Evolutionary conservation across 2,888 invertebrate species (phyloP).

Genomic region (Cephus rjabovi): DNA sequence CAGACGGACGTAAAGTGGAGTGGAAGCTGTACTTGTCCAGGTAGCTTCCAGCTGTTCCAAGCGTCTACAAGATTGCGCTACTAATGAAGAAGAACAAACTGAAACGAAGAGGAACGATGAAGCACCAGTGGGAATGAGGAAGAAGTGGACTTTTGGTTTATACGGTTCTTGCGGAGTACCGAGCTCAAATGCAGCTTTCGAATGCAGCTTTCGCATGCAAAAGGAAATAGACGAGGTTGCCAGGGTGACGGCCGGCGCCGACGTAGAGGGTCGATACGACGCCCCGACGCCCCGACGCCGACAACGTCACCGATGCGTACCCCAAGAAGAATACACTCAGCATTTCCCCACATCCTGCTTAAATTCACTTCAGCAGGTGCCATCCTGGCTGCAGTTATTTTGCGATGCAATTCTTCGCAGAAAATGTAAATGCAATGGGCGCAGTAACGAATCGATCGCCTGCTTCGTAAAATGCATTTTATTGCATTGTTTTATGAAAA

Average conservation of each 20-base stretch:
- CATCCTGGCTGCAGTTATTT: neutral
- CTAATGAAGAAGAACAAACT: neutral
- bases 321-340: neutral
- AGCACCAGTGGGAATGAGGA: neutral
- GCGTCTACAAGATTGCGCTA: neutral
- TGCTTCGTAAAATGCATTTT: neutral
- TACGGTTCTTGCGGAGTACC: neutral
- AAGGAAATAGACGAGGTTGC: conserved; percentile 51
- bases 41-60: neutral
- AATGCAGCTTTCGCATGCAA: conserved; percentile 22
- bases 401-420: neutral
- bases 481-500: neutral
- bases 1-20: neutral
- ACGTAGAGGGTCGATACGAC: conserved; percentile 50
- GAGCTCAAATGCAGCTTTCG: neutral
- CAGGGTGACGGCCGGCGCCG: conserved; percentile 55
- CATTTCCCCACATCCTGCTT: neutral
- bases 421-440: neutral
- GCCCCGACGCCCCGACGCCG: neutral
- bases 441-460: neutral
- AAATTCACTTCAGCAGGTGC: neutral
- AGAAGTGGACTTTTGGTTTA: neutral
- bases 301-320: neutral
- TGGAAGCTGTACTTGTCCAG: neutral
- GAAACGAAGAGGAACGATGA: neutral